Evolutionary conservation across 1,140 invertebrate genomes (phyloP), one percentile per base, ranked within the genome.

Genomic region (Anastatus disparis): DNA sequence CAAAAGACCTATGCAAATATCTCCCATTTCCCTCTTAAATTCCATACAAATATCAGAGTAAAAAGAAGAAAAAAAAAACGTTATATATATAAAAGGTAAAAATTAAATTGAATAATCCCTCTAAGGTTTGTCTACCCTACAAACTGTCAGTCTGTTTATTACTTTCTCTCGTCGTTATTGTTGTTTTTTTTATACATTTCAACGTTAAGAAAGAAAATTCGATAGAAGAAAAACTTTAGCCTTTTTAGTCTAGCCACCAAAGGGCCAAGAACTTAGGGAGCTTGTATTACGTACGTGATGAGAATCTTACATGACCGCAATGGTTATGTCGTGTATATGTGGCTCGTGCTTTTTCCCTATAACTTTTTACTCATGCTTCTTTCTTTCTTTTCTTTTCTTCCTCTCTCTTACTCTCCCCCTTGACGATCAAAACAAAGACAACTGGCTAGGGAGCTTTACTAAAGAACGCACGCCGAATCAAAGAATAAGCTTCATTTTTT

Each of bases 271-370:
- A 68, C 10, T 46, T 66, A 52, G n/a, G n/a, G n/a, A n/a, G 71
- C 73, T 79, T 78, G 77, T 82, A 81, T 81, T 79, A 74, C 75
- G 73, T 76, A 82, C 80, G 79, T 82, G 80, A 77, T 75, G 58
- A 52, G 80, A 82, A 82, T 82, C n/a, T 72, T 71, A 56, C 68
- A 70, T 40, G 53, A 13, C 22, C 29, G 17, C 31, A 9, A 46
- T 44, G 4, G 44, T 15, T 42, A n/a, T 15, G 38, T 56, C 9
- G 3, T 38, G 10, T 52, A 27, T 17, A 22, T 29, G 26, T 48
- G 17, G 50, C 50, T 13, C 4, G 24, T 48, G 40, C 15, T 7
- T 29, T 6, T 10, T 6, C 12, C 38, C 38, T 40, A 17, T 22
- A 29, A 17, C 26, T 46, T n/a, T n/a, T 3, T 46, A n/a, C 15